These are phyloP conservation scores for Lepidocyrtinus sp. DNA, from an alignment of 2,888 invertebrate species.

Conservation along the genomic window DNA sequence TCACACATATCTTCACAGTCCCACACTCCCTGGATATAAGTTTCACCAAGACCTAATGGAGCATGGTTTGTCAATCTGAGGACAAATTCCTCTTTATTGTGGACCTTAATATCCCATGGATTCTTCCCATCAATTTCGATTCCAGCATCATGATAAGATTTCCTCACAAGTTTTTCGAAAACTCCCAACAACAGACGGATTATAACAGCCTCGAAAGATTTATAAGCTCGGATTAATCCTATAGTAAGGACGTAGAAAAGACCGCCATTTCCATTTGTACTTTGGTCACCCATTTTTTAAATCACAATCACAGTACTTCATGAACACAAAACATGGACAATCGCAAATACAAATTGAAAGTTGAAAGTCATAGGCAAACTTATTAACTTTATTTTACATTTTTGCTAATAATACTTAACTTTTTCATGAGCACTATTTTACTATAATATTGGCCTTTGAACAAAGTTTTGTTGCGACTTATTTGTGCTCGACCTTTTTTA, in stretches of 20 bases:
- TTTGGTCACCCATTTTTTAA: neutral
- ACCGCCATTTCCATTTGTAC: slow-evolving; percentile 23
- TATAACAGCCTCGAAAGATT: slow-evolving; percentile 46
- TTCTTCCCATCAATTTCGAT: slow-evolving; percentile 46
- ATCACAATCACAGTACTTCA: neutral
- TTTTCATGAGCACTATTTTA: too few relatives aligned
- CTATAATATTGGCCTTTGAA: too few relatives aligned
- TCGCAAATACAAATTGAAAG: too few relatives aligned
- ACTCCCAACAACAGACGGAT: slow-evolving; percentile 28
- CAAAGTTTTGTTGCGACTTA: too few relatives aligned
- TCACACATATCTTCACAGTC: slow-evolving; percentile 54
- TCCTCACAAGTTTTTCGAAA: slow-evolving; percentile 54
- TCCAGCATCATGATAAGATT: slow-evolving; percentile 41
- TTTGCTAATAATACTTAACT: too few relatives aligned
- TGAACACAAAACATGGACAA: neutral
- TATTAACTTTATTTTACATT: too few relatives aligned
- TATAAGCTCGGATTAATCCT: slow-evolving; percentile 47
- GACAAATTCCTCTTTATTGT: slow-evolving; percentile 45
- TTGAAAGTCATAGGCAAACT: too few relatives aligned
- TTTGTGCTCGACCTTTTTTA: too few relatives aligned
- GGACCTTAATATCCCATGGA: slow-evolving; percentile 56
- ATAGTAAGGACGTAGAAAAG: slow-evolving; percentile 37
- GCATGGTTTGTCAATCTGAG: slow-evolving; percentile 42
- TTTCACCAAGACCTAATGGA: slow-evolving; percentile 49
- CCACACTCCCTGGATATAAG: slow-evolving; percentile 56